Percentiles rank a stretch among this genome's conserved stretches.
Evolutionary conservation across 2,113 vertebrate species (phyloP).

Genomic region (Pygoscelis adeliae): DNA sequence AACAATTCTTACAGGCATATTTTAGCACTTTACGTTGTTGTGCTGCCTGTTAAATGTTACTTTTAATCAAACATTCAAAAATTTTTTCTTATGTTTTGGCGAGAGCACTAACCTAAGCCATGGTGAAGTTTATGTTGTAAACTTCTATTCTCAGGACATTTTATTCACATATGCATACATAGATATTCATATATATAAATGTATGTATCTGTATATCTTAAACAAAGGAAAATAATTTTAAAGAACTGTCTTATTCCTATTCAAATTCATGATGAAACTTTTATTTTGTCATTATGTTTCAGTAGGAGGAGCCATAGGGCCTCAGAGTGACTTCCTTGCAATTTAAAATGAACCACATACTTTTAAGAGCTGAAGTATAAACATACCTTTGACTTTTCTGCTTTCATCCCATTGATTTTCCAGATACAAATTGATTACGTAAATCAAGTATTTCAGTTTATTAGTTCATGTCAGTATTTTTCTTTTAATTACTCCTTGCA

Average conservation of each 20-base stretch:
- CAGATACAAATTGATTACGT: slow-evolving; percentile 35
- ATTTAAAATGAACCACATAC: not conserved
- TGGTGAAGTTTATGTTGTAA: not conserved
- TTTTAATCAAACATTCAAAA: not conserved
- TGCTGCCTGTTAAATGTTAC: not conserved
- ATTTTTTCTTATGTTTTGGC: not conserved
- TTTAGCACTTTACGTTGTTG: not conserved
- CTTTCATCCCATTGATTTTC: slow-evolving; percentile 25
- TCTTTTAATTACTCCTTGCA: slow-evolving; percentile 15
- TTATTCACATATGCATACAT: not conserved
- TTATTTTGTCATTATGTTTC: not conserved
- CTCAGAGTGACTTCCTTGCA: not conserved
- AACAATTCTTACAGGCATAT: not conserved
- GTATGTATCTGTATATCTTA: not conserved
- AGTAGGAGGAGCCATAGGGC: not conserved
- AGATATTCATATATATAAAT: not conserved
- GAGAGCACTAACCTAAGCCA: not conserved
- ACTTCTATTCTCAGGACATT: not conserved
- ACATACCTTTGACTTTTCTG: not conserved
- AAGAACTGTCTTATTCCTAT: not conserved
- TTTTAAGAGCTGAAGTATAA: not conserved
- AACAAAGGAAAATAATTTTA: not conserved
- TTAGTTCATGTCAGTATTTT: slow-evolving; percentile 29
- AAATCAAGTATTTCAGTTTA: slow-evolving; percentile 31
- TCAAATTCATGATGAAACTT: not conserved